Percentiles rank a stretch among this genome's conserved stretches.
Evolutionary conservation across 2,797 vertebrate genomes (phyloP).

Genomic region (Coregonus sp.): DNA sequence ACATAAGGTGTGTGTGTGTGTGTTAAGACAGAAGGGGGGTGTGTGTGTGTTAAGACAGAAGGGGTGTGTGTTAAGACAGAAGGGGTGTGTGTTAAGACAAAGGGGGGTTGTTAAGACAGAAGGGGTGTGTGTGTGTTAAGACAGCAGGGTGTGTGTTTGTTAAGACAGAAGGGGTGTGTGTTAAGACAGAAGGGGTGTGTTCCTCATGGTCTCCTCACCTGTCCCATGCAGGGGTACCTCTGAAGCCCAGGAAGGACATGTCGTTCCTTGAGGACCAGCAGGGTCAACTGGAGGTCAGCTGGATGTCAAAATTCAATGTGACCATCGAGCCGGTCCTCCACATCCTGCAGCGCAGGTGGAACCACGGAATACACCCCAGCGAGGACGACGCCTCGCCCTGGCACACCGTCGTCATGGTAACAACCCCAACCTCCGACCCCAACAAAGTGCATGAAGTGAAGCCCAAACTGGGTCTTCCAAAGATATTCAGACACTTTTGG

Average conservation of each 20-base stretch:
- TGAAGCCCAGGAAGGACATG: slow-evolving; percentile 79
- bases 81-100: too few relatives aligned
- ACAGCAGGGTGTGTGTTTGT: too few relatives aligned
- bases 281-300: slow-evolving; percentile 66
- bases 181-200: too few relatives aligned
- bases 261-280: slow-evolving; percentile 69
- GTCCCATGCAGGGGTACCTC: slow-evolving; percentile 67
- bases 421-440: neutral
- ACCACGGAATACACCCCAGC: slow-evolving; percentile 75
- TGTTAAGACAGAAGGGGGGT: too few relatives aligned
- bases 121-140: too few relatives aligned
- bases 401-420: slow-evolving; percentile 75
- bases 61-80: too few relatives aligned
- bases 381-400: slow-evolving; percentile 75
- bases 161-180: too few relatives aligned
- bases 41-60: too few relatives aligned
- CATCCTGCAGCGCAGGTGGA: slow-evolving; percentile 80
- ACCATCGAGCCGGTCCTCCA: slow-evolving; percentile 75
- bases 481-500: neutral
- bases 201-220: neutral
- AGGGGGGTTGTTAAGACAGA: too few relatives aligned
- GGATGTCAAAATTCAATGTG: slow-evolving; percentile 79
- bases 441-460: neutral
- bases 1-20: too few relatives aligned
- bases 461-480: neutral